Evolutionary conservation across 2,888 invertebrate species (phyloP).

Genomic region (Lasioglossum marginatum): DNA sequence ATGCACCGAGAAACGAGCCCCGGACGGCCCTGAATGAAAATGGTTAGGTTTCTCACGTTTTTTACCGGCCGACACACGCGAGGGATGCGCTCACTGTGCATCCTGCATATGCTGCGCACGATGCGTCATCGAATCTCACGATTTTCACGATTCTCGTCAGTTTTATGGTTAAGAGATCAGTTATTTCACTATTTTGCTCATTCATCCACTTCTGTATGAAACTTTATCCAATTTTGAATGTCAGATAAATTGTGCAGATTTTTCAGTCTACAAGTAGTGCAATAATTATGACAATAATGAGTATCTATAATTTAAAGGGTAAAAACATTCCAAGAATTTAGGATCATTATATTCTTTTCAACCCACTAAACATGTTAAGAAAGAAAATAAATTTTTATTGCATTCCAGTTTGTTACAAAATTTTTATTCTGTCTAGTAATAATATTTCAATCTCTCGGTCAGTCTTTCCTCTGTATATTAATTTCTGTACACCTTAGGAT

Average conservation of each 20-base stretch:
- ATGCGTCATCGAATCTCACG: neutral
- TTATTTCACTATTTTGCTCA: neutral
- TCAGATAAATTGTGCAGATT: too few species aligned
- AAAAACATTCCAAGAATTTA: too few species aligned
- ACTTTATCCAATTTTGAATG: too few species aligned
- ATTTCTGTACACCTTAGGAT: neutral
- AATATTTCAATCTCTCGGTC: neutral
- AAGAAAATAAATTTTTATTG: neutral
- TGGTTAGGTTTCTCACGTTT: neutral
- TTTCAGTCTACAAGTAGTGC: too few species aligned
- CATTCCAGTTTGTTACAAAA: too few species aligned
- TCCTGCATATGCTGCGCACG: neutral
- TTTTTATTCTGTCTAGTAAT: neutral
- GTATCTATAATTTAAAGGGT: too few species aligned
- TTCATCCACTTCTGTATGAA: too few species aligned
- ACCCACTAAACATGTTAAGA: too few species aligned
- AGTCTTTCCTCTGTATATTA: neutral
- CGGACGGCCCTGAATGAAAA: slow-evolving; percentile 21
- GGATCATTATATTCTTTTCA: too few species aligned
- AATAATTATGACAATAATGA: too few species aligned
- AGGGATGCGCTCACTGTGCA: neutral
- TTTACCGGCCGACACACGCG: slow-evolving; percentile 5
- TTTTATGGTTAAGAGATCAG: neutral
- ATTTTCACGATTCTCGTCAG: neutral
- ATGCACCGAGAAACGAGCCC: slow-evolving; percentile 11